phyloP scores from a whole-genome alignment of 2,113 vertebrate species.

The Caranx ignobilis region DNA sequence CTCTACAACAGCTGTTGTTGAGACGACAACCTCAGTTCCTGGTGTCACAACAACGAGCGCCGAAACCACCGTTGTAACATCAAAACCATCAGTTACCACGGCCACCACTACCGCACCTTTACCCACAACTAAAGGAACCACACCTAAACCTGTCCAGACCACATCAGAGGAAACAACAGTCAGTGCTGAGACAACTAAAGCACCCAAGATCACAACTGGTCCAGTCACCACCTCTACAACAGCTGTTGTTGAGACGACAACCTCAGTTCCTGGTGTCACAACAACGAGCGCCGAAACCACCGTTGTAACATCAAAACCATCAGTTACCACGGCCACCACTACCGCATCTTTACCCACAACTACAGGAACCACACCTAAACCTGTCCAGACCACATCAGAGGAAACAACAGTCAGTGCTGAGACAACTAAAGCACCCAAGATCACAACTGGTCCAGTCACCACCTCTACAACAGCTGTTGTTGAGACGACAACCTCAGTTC shows the following conservation, averaged over 20 bases:
- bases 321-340: not conserved
- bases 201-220: conserved; percentile 6
- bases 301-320: conserved; percentile 5
- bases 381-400: not conserved
- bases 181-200: not conserved
- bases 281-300: not conserved
- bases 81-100: not conserved
- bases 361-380: not conserved
- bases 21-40: not conserved
- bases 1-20: conserved; percentile 11
- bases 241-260: conserved; percentile 10
- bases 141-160: not conserved
- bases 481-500: not conserved
- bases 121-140: not conserved
- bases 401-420: not conserved
- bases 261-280: not conserved
- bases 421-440: conserved; percentile 10
- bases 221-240: conserved; percentile 8
- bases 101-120: not conserved
- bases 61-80: conserved; percentile 28
- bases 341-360: not conserved
- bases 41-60: not conserved
- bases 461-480: conserved; percentile 20
- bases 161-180: not conserved
- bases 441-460: conserved; percentile 10